Conservation (phyloP, 2,113 vertebrate species). For the Sphaerodactylus townsendi region DNA sequence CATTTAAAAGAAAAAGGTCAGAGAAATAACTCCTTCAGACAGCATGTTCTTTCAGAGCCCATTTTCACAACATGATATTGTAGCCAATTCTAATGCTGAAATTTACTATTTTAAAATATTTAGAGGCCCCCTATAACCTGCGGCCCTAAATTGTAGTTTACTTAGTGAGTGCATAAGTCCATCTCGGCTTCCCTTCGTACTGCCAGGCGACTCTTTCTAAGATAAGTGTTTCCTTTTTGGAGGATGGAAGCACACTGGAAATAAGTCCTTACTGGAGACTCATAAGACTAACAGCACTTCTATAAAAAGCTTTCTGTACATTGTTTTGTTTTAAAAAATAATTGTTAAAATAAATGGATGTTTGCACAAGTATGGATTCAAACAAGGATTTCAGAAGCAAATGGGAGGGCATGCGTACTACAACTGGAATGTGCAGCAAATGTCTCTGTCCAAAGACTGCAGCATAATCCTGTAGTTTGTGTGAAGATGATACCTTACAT, state of each 20-base stretch:
- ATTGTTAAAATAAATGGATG: neutral
- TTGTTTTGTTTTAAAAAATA: neutral
- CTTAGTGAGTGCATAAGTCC: too few relatives aligned
- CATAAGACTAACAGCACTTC: neutral
- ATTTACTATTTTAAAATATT: too few relatives aligned
- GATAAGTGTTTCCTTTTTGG: neutral
- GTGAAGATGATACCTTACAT: neutral
- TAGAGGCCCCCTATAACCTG: too few relatives aligned
- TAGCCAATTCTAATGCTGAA: neutral
- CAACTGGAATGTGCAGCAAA: neutral
- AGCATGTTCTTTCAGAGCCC: neutral
- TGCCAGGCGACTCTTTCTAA: neutral
- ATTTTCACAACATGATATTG: neutral
- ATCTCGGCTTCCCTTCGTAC: neutral
- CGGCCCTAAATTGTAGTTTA: too few relatives aligned
- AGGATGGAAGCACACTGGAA: neutral
- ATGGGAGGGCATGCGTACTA: neutral
- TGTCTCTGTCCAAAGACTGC: neutral
- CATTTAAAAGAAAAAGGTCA: neutral
- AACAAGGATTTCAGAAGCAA: neutral
- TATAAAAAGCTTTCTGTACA: neutral
- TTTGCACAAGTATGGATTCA: neutral
- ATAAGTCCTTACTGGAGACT: neutral
- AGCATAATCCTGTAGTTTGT: neutral
- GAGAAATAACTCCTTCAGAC: neutral